Base-by-base conservation (phyloP, 1,140 invertebrate species). In the Venturia canescens region DNA sequence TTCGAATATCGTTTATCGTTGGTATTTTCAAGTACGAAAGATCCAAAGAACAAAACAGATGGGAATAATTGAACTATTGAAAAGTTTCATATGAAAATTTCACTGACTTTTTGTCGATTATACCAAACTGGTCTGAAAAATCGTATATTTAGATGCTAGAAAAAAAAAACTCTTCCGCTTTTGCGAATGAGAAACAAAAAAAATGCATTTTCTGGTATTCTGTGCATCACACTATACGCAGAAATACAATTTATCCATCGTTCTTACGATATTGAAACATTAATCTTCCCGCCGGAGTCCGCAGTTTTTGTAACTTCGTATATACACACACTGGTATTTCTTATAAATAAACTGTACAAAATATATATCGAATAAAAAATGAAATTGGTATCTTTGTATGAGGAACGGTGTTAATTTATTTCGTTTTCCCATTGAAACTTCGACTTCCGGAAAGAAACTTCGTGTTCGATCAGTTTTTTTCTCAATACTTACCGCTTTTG, bases 341-440 rank as follows among this genome's bases (percentile, higher is more conserved):
- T 44, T 78, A 78, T 18, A 53, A 78, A 63, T 63, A 63, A 76
- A 34, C 26, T 78, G 53, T 78, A 78, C 75, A 78, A 78, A 60
- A 74, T 7, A 34, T 34, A 34, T 34, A 34, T 34, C 31, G 3
- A 34, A 34, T 34, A 34, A 34, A 34, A 34, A 34, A 34, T n/a
- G 7, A 34, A 34, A 34, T 34, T 34, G 31, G 31, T 34, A 34
- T 34, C 31, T 34, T 34, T 34, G 31, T 34, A 34, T 34, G 31
- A 34, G 31, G 3, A 7, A 34, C 31, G 31, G 31, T 34, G 31
- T 34, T 34, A 3, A 34, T n/a, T 34, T 34, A 34, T 34, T 34
- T 34, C 31, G 31, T 7, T 34, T 34, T 7, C 7, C 7, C 31
- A 34, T 34, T 3, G 7, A 34, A 34, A 34, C 7, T 34, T 34